Conservation (phyloP, 1,140 invertebrate species). For the Hesperophylax magnus region DNA sequence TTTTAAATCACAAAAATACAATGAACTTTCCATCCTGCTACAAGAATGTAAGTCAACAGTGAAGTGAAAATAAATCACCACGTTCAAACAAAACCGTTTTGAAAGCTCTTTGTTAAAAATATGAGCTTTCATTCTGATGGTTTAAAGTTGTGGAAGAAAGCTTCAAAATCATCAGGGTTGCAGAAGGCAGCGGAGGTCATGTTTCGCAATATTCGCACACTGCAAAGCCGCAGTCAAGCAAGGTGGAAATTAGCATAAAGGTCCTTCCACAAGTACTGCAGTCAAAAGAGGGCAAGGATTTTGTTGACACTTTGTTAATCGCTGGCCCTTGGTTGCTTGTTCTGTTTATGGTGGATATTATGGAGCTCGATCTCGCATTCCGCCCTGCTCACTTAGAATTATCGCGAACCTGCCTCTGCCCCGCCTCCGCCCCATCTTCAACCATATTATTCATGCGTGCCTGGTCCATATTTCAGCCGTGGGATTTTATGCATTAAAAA, state of each 20-base stretch:
- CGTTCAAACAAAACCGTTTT: neutral
- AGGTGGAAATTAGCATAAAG: neutral
- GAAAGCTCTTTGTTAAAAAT: constrained; percentile 18
- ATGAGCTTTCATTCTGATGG: constrained; percentile 24
- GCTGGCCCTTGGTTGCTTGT: constrained; percentile 7
- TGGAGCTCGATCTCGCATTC: neutral
- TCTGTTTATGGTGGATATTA: neutral
- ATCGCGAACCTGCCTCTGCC: constrained; percentile 21
- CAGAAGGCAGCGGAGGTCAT: constrained; percentile 4
- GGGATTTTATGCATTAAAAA: constrained; percentile 5
- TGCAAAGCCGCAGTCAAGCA: neutral
- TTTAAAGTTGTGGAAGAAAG: constrained; percentile 40
- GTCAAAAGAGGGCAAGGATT: neutral
- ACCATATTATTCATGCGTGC: constrained; percentile 16
- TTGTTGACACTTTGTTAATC: neutral
- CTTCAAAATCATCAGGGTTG: constrained; percentile 18
- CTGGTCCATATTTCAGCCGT: neutral
- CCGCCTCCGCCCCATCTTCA: neutral
- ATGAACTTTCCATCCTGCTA: too few species aligned
- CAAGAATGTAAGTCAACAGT: too few species aligned
- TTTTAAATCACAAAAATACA: too few species aligned
- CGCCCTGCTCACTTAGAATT: constrained; percentile 7
- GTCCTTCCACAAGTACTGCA: neutral
- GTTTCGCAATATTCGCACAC: neutral
- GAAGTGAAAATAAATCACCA: too few species aligned